Evolutionary conservation across 2,797 vertebrate genomes (phyloP).

Genomic region (Ataeniobius toweri): DNA sequence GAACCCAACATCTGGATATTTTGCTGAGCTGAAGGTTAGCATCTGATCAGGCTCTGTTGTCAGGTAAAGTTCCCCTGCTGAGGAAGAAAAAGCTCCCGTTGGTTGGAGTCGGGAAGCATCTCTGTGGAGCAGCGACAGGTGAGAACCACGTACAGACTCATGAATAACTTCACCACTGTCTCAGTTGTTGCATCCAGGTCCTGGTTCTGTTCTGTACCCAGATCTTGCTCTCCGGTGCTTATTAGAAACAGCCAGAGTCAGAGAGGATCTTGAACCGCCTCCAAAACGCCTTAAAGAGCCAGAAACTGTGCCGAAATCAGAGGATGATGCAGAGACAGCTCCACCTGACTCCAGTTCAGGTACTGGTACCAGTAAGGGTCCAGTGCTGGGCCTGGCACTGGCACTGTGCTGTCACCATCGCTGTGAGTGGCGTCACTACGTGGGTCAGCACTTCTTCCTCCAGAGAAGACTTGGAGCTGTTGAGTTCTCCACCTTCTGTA

Average conservation of each 20-base stretch:
- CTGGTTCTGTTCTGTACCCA: slow-evolving; percentile 52
- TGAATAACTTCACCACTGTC: neutral
- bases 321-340: neutral
- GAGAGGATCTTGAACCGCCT: slow-evolving; percentile 60
- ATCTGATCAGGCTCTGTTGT: slow-evolving; percentile 26
- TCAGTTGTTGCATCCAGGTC: neutral
- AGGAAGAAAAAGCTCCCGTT: slow-evolving; percentile 81
- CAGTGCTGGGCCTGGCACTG: slow-evolving; percentile 86
- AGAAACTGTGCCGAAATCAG: neutral
- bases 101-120: slow-evolving; percentile 93
- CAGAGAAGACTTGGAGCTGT: slow-evolving; percentile 83
- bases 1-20: neutral
- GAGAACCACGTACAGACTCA: slow-evolving; percentile 12
- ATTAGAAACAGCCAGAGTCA: slow-evolving; percentile 70
- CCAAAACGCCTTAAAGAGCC: slow-evolving; percentile 79
- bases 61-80: slow-evolving; percentile 87
- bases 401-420: slow-evolving; percentile 97
- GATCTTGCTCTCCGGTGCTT: slow-evolving; percentile 94
- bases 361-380: neutral
- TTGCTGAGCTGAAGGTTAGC: neutral
- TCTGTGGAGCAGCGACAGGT: slow-evolving; percentile 96
- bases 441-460: slow-evolving; percentile 90
- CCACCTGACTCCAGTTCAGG: neutral
- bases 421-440: slow-evolving; percentile 95
- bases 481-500: slow-evolving; percentile 90